Evolutionary conservation across 1,140 invertebrate genomes (phyloP), one percentile per base, ranked within the genome.

Genomic region (Pseudomyrmex flavicornis): DNA sequence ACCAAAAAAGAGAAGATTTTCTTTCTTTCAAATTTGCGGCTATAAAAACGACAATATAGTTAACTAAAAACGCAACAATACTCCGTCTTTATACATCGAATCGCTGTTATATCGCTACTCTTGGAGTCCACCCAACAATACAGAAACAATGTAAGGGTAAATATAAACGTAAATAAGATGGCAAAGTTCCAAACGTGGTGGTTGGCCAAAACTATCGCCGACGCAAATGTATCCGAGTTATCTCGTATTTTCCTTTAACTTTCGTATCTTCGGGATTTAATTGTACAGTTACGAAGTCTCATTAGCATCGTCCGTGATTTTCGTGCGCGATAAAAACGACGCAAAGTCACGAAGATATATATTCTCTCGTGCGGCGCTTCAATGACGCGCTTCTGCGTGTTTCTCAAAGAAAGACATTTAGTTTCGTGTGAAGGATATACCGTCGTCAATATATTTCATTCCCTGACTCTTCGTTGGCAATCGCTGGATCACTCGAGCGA

Each of bases 161-260:
- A 35, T 35, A 35, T 35, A 35, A 35, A 13, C n/a, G 54, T 63
- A 75, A 75, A 63, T 75, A 10, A 52, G 50, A 50, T 75, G 44
- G 73, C 73, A 63, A 7, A 75, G 59, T 75, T 75, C 73, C 73
- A 74, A 17, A 5, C 48, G 58, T 13, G 48, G 58, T 13, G 48
- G 59, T 74, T 9, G 35, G 10, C 7, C 13, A 59, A 13, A 46
- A 63, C 9, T 5, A 75, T 63, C 62, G 10, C 44, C 35, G 62
- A 74, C 46, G 35, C 12, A 48, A 75, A 4, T 22, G 52, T 56
- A 17, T 22, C 7, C 35, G 10, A 50, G 4, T 62, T 74, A 62
- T 22, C 58, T 2, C 12, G n/a, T 35, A 56, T 72, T 72, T 56
- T 44, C 2, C 15, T 26, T 26, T 26, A 7, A 56, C 5, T 10